Base-by-base conservation (phyloP, 1,140 invertebrate species). In the Colletes gigas region DNA sequence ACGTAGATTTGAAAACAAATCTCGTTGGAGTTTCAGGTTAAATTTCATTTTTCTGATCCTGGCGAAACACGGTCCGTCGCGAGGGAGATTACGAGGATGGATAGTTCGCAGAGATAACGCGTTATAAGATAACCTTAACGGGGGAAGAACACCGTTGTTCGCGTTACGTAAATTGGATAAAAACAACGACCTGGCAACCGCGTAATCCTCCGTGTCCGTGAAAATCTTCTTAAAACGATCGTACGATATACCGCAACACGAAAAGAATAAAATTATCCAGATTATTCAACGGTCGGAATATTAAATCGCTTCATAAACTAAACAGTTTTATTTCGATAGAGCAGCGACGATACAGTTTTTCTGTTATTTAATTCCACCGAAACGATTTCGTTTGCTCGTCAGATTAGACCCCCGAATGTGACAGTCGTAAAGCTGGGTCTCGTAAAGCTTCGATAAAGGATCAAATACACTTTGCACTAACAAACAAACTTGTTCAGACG, bases 41-140 rank as follows among this genome's bases (percentile, higher is more conserved):
- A 78, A 78, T 78, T 69, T 60, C 68, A 72, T 78, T 78, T 78
- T 60, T 57, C 19, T 63, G 76, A 72, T 78, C 59, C 76, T 44
- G 47, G 1, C 12, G 68, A 30, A n/a, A 63, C 76, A 54, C 76
- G 59, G 6, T 44, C 57, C 57, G 14, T 44, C 59, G n/a, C 57
- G 47, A 39, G 39, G 52, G 59, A 63, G 63, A 59, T 78, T 78
- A 78, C 60, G 68, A 78, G 54, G 75, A 78, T 78, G 75, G 57
- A 78, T 78, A 44, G 50, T 55, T 44, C 47, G 14, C 68, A n/a
- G 50, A 72, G 76, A 72, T 71, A 78, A 54, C 76, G n/a, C 74
- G 65, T 59, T 21, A 65, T 60, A 57, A 68, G 44, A 59, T 68
- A 68, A 50, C 65, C 19, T 14, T 41, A 19, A 19, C 21, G 47